A percentile compares a stretch with the other conserved stretches of the same genome.
phyloP scores from a whole-genome alignment of 1,140 invertebrate genomes.

The Spodoptera frugiperda region DNA sequence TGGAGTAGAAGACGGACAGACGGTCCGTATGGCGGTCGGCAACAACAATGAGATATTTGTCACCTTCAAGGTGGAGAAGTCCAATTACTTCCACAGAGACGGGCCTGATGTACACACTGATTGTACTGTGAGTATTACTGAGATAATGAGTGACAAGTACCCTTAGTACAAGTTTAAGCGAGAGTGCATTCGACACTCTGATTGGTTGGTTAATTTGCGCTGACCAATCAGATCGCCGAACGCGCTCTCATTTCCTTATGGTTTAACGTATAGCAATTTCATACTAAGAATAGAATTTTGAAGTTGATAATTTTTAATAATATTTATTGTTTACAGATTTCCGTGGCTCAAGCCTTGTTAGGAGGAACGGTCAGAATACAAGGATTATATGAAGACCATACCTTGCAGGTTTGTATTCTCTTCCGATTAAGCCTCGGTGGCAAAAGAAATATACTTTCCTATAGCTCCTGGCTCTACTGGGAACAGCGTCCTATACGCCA shows the following conservation, averaged over 20 bases:
- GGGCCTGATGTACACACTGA: constrained; percentile 98
- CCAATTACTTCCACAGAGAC: constrained; percentile 96
- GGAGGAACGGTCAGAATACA: constrained; percentile 97
- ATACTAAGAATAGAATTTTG: no score
- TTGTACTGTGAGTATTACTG: constrained; percentile 81
- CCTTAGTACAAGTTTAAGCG: no score
- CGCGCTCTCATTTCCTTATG: no score
- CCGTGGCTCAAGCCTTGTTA: constrained; percentile 96
- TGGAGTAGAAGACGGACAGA: constrained; percentile 98
- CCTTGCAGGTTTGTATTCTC: constrained; percentile 89
- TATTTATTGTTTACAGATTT: constrained; percentile 87
- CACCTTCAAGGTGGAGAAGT: constrained; percentile 96
- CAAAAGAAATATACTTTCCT: no score
- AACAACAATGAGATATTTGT: constrained; percentile 96
- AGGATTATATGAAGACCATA: constrained; percentile 98
- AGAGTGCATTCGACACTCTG: no score
- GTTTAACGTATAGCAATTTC: no score
- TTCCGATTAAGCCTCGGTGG: no score
- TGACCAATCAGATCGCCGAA: no score
- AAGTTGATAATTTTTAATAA: no score
- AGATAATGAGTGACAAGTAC: constrained; percentile 56
- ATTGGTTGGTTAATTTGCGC: no score
- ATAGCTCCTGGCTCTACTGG: no score
- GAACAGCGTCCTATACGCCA: no score
- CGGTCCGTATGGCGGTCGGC: constrained; percentile 97